These are phyloP conservation scores for Plectus sambesii DNA, from an alignment of 1,140 invertebrate species.

Conservation along the genomic window DNA sequence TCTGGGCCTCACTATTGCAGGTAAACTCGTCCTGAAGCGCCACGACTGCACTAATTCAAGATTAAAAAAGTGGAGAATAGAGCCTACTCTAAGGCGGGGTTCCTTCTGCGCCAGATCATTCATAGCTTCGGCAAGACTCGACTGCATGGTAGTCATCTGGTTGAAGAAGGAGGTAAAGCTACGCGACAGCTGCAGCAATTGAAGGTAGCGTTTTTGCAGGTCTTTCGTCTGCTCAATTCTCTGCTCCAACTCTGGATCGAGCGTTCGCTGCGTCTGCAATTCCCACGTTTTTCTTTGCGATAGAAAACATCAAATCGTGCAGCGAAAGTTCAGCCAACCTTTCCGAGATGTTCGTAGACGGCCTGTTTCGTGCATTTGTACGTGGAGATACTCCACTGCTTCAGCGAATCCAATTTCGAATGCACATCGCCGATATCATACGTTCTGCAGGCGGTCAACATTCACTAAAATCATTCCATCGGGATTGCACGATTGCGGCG, in stretches of 20 bases:
- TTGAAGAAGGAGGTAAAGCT: constrained; percentile 13
- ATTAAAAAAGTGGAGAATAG: not conserved
- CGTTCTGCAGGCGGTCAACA: too few relatives aligned
- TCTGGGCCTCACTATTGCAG: constrained; percentile 9
- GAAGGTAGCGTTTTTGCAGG: constrained; percentile 16
- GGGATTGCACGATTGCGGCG: too few relatives aligned
- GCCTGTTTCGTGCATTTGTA: constrained; percentile 21
- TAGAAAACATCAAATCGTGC: constrained; percentile 3
- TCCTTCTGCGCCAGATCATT: constrained; percentile 17
- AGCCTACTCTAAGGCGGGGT: constrained; percentile 12
- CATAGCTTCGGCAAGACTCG: constrained; percentile 11
- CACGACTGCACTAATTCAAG: not conserved
- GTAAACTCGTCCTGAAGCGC: not conserved
- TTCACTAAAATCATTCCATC: too few relatives aligned
- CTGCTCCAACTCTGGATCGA: constrained; percentile 17
- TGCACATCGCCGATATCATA: constrained; percentile 16
- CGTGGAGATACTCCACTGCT: constrained; percentile 18
- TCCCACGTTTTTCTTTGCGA: not conserved
- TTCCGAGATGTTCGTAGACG: constrained; percentile 17
- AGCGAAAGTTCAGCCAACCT: constrained; percentile 9
- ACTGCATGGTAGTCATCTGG: constrained; percentile 14
- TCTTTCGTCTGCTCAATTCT: constrained; percentile 14
- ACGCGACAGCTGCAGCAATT: constrained; percentile 10
- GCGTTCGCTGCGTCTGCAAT: constrained; percentile 16
- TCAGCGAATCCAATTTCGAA: constrained; percentile 15